A percentile compares a stretch with the other conserved stretches of the same genome.
Conservation (phyloP, 2,888 invertebrate species). For the Sminthurinus aureus region DNA sequence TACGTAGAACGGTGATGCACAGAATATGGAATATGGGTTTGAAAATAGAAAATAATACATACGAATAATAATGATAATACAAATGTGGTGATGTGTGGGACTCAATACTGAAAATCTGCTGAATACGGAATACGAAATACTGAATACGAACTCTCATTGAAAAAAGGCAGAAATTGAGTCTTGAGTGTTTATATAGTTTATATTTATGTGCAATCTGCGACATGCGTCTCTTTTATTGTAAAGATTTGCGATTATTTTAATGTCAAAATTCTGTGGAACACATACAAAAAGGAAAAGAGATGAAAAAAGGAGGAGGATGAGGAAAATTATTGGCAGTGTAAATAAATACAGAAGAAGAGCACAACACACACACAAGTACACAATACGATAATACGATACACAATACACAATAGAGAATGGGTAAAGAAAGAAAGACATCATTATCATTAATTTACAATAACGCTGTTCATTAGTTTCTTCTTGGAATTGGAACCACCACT, state of each 20-base stretch:
- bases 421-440: not conserved
- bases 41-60: not conserved
- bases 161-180: not conserved
- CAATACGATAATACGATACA: no score
- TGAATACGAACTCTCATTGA: not conserved
- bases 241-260: slow-evolving; percentile 29
- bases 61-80: not conserved
- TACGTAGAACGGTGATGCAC: not conserved
- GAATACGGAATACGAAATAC: no score
- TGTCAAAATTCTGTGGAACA: slow-evolving; percentile 1
- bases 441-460: slow-evolving; percentile 30
- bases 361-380: not conserved
- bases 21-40: not conserved
- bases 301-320: not conserved
- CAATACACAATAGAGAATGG: no score
- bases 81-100: slow-evolving; percentile 1
- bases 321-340: not conserved
- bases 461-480: slow-evolving; percentile 36
- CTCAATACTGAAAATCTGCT: not conserved
- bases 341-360: slow-evolving; percentile 19
- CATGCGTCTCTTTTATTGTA: not conserved
- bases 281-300: slow-evolving; percentile 2
- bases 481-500: slow-evolving; percentile 17
- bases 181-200: not conserved
- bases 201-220: not conserved